Conservation (phyloP, 2,113 vertebrate genomes). For the Catharus minimus region DNA sequence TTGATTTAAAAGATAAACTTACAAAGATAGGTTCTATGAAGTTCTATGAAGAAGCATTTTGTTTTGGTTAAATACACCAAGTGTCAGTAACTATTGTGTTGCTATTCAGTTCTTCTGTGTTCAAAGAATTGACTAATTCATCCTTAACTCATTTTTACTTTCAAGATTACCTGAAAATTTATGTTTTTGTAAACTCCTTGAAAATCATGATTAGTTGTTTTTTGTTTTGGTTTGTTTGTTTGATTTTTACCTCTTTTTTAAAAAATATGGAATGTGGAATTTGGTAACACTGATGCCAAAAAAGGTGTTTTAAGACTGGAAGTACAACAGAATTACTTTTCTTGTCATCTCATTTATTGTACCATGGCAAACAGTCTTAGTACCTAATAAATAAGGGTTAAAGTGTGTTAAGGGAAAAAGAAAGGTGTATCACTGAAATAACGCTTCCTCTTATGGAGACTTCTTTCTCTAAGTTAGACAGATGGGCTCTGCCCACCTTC, state of each 20-base stretch:
- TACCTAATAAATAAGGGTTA: neutral
- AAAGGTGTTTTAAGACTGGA: neutral
- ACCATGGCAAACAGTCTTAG: neutral
- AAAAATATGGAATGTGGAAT: neutral
- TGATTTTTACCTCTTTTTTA: neutral
- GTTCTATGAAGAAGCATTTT: neutral
- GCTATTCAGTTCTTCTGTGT: neutral
- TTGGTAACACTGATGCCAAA: neutral
- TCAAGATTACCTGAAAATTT: neutral
- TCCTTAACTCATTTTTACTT: neutral
- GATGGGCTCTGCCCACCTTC: neutral
- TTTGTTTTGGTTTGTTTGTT: neutral
- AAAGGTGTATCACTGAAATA: neutral
- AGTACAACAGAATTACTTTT: neutral
- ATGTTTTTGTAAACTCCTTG: neutral
- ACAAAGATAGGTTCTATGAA: neutral
- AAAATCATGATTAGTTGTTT: fast-evolving
- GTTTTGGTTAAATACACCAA: neutral
- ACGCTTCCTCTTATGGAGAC: neutral
- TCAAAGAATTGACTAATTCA: neutral
- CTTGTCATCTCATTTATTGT: neutral
- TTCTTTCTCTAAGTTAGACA: neutral
- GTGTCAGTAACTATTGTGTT: neutral
- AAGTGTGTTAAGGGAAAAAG: neutral
- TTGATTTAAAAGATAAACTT: neutral